These are phyloP conservation scores for Calyptommatus sinebrachiatus DNA, from an alignment of 2,113 vertebrate genomes.

Conservation along the genomic window DNA sequence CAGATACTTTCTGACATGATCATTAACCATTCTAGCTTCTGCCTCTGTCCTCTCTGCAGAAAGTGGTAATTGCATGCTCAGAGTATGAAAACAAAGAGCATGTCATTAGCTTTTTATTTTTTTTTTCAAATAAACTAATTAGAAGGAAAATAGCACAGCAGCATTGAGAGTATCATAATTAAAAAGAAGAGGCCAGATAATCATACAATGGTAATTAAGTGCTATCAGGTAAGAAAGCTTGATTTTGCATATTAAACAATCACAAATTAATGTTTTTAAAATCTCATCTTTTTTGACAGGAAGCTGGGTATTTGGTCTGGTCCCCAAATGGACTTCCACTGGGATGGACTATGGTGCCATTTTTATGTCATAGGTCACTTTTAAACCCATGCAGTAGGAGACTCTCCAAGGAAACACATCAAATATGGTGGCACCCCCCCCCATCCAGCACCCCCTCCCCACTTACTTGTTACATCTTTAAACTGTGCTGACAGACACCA, in stretches of 20 bases:
- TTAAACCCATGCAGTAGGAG: too few species aligned
- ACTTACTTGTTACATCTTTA: too few species aligned
- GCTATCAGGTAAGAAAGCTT: conserved; percentile 15
- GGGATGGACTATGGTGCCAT: too few species aligned
- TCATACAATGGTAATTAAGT: conserved; percentile 17
- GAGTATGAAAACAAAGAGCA: conserved; percentile 48
- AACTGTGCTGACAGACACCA: too few species aligned
- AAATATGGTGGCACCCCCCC: too few species aligned
- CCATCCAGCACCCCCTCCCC: too few species aligned
- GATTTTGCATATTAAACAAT: not conserved
- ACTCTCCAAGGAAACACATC: too few species aligned
- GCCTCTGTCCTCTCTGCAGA: conserved; percentile 34
- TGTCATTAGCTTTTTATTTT: conserved; percentile 27
- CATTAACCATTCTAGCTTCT: conserved; percentile 31
- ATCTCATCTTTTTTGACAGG: not conserved
- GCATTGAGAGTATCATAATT: conserved; percentile 33
- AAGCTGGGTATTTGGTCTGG: not conserved
- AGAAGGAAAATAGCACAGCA: conserved; percentile 49
- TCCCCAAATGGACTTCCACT: too few species aligned
- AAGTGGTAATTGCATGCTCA: conserved; percentile 35
- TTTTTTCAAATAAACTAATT: conserved; percentile 53
- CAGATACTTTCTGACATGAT: conserved; percentile 39
- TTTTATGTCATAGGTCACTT: too few species aligned
- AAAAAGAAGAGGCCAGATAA: conserved; percentile 46
- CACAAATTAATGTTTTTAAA: conserved; percentile 9